Percentiles rank a stretch among this genome's conserved stretches.
Conservation (phyloP, 2,797 vertebrate species). For the Fistularia commersonii region DNA sequence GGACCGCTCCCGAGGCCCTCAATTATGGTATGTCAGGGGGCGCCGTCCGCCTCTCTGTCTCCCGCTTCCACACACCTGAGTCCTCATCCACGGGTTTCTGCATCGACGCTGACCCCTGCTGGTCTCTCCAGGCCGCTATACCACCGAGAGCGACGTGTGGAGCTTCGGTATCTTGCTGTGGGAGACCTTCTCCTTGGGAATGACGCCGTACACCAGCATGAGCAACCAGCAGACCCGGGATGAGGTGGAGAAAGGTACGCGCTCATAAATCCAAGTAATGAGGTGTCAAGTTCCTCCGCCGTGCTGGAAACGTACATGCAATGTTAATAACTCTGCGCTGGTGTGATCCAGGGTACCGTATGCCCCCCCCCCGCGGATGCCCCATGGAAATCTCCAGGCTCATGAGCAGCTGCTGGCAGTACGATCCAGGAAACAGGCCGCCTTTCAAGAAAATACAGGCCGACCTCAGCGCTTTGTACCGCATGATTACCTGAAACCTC, state of each 20-base stretch:
- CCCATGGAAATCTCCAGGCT: constrained; percentile 83
- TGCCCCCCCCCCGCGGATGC: constrained; percentile 81
- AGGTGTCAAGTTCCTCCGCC: neutral
- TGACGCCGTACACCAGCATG: constrained; percentile 85
- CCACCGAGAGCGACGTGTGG: constrained; percentile 92
- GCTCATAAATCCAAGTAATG: neutral
- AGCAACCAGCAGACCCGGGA: constrained; percentile 91
- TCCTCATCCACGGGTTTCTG: constrained; percentile 16
- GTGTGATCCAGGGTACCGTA: constrained; percentile 78
- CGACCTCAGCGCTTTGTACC: constrained; percentile 77
- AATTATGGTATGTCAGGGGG: constrained; percentile 82
- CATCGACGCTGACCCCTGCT: constrained; percentile 68
- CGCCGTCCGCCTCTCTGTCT: constrained; percentile 3
- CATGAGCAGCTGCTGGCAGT: constrained; percentile 91
- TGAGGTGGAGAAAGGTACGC: constrained; percentile 85
- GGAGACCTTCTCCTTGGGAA: constrained; percentile 92
- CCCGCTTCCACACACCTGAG: constrained; percentile 30
- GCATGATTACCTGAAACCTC: constrained; percentile 50
- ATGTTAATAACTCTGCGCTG: neutral
- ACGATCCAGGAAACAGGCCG: constrained; percentile 82
- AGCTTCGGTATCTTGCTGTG: constrained; percentile 94
- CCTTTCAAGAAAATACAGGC: constrained; percentile 77
- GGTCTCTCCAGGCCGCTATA: constrained; percentile 83
- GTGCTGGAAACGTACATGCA: neutral
- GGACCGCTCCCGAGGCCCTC: constrained; percentile 94